Conservation (phyloP, 2,113 vertebrate genomes). For the Centropus bengalensis region DNA sequence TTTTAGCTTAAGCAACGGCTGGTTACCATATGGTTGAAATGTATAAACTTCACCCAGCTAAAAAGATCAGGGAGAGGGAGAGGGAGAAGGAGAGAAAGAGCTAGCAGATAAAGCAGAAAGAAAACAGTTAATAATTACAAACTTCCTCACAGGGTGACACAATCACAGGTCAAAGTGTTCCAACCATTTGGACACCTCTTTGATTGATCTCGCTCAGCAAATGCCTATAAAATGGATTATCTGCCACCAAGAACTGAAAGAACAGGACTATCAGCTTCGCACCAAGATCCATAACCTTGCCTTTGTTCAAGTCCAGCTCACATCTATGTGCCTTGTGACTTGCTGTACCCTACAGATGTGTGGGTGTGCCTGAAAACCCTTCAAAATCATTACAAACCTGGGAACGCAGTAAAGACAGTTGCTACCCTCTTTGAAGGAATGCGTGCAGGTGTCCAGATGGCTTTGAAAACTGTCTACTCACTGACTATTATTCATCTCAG, state of each 20-base stretch:
- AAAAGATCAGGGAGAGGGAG: background rate
- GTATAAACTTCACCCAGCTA: background rate
- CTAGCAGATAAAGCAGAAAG: background rate
- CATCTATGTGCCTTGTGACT: background rate
- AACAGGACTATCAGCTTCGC: background rate
- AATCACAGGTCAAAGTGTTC: background rate
- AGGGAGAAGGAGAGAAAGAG: background rate
- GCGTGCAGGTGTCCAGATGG: background rate
- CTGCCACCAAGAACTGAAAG: background rate
- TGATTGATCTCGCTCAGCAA: background rate
- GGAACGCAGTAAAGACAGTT: fast-evolving
- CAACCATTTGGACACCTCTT: background rate
- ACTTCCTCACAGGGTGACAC: background rate
- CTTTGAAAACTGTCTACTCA: background rate
- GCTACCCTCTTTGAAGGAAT: background rate
- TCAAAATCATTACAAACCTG: background rate
- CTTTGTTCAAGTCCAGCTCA: fast-evolving
- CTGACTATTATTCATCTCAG: background rate
- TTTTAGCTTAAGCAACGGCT: background rate
- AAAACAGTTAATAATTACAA: background rate
- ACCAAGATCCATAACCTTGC: background rate
- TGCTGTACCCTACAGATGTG: background rate
- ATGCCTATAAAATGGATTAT: background rate
- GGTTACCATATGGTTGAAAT: background rate
- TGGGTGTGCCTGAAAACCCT: background rate